Base-by-base conservation (phyloP, 2,888 invertebrate genomes). In the Malacosoma neustria region DNA sequence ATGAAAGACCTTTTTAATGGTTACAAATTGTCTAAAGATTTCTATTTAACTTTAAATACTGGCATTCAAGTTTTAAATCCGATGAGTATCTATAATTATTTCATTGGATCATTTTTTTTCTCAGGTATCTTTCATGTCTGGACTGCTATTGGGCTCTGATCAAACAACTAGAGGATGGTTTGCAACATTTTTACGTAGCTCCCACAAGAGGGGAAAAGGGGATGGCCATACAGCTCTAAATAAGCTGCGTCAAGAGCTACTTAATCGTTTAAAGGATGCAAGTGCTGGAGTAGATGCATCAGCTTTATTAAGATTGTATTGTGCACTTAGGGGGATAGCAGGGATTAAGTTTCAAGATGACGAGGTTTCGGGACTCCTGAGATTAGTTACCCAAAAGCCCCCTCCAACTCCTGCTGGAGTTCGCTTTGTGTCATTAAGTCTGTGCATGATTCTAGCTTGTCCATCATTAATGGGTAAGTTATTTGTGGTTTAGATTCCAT, bases 381-480 rank as follows among this genome's bases (percentile, higher is more conserved):
- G 94, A 57, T 81, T 98, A 32, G 89, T 97, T 11, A 97, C 97
- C 0, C 93, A 94, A 15, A 94, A 94, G 59, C 96, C 96, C 1
- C 93, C 93, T 12, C 93, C 95, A 1, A 94, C 94, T n/a, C 92
- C 94, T 13, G 94, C 96, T 15, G 98, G 98, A 6, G 95, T 96
- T 4, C 86, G 97, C 61, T 97, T 98, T 72, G 96, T 97, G 0
- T 96, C 97, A 0, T 87, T 98, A 29, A 96, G 96, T 12, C 88
- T 98, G 1, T 97, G 97, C 63, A 96, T 97, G 93, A 88, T 98
- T 1, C 93, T 98, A 32, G 96, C 97, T 0, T 97, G 97, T 66
- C 97, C 98, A 1, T 94, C 95, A 2, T 77, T 98, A 12, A 92
- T 93, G 57, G 89, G 91, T 50, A 77, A 73, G 67, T 80, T 69